Base-by-base conservation (phyloP, 1,140 invertebrate species). In the Seison nebaliae region DNA sequence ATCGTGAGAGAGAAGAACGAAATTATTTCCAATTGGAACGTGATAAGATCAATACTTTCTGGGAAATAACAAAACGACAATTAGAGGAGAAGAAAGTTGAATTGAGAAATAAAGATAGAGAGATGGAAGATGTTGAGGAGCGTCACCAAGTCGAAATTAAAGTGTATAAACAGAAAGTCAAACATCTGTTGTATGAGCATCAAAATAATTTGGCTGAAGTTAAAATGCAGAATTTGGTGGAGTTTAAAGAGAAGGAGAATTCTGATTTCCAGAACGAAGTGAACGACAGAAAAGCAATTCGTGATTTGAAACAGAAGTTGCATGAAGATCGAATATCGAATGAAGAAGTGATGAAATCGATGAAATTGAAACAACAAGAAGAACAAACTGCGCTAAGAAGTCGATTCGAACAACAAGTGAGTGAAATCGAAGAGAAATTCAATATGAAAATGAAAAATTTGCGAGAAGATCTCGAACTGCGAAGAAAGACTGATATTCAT, bases 11-110 rank as follows among this genome's bases (percentile, higher is more conserved):
- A 46, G 80, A 88, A 57, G 80, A 91, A 55, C 62, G 81, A 45
- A 88, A 88, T 55, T 86, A 75, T 51, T 86, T 88, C 48, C 81
- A 88, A 61, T 53, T 88, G 34, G 83, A 93, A 58, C 65, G 81
- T 46, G 81, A 91, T 53, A 84, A 84, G 60, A 68, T 88, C 11
- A 67, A 77, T 43, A 78, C 75, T 19, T 84, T 84, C 57, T 88
- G 80, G 80, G 79, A 88, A 54, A 76, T 80, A 30, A 75, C 76
- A 1, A 67, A 73, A 46, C 68, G 72, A 45, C 73, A 81, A 51
- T 53, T 81, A 5, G 71, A 79, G 43, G 76, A 83, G 60, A 69
- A 68, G 17, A 70, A 70, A 51, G 70, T 73, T 11, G 54, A 62
- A 38, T 49, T 71, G 46, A 68, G 68, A 59, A 60, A 62, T 49